Evolutionary conservation across 2,113 vertebrate species (phyloP), one percentile per base, ranked within the genome.

Genomic region (Melozone crissalis): DNA sequence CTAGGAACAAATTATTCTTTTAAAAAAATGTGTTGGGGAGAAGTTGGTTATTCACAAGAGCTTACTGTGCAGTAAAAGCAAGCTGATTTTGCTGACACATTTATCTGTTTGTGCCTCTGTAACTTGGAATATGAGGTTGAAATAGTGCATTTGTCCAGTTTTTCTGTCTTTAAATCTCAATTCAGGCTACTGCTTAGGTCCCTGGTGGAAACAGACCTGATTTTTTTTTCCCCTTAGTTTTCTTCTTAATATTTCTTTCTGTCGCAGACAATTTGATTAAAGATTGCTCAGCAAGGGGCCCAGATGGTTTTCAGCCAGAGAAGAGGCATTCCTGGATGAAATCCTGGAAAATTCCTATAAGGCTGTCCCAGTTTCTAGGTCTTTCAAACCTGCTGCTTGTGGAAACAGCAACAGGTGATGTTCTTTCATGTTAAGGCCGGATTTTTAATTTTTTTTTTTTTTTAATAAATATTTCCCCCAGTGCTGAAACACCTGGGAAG

Each of bases 1-100:
- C 75, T 82, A 73, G 78, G 68, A 96, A 86, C 65, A 95, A 95
- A 93, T 96, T 82, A 89, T 95, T 95, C 68, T 67, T 93, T 76
- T 65, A 89, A 92, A 82, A 82, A 84, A 58, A 68, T 71, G 37
- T 79, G 43, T 18, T 81, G 47, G 24, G 22, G 68, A 88, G 71
- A 92, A 76, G 46, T 46, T 92, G 49, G 51, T 94, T 65, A 54
- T 91, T 97, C 90, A 31, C 75, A 75, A 75, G 46, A 91, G 46
- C 59, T 93, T 88, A 85, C 88, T 66, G 35, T 75, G 80, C 85
- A 91, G 66, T 94, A 86, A 93, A 86, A 93, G 43, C 71, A 94
- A 90, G 63, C 43, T 90, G 46, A 77, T 86, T 94, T 97, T 90
- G 74, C 61, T 94, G 72, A 57, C 24, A 26, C 69, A 65, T 95